These are phyloP conservation scores for Drosophila recens DNA, from an alignment of 2,888 invertebrate species.

Conservation along the genomic window DNA sequence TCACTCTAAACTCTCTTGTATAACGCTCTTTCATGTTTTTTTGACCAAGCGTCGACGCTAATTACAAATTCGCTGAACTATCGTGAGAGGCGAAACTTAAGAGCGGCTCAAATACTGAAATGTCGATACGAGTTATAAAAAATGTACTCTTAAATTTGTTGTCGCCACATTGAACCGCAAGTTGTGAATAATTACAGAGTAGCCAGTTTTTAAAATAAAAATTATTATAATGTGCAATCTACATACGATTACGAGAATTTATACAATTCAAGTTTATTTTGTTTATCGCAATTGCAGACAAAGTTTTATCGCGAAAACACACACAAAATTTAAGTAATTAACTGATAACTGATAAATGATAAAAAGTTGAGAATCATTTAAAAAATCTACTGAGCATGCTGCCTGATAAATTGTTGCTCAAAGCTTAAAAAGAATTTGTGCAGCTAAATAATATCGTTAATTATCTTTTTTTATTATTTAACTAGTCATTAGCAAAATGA, in stretches of 20 bases:
- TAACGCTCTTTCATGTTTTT: neutral
- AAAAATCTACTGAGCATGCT: neutral
- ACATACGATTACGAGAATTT: slow-evolving; percentile 27
- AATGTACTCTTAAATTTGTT: slow-evolving; percentile 50
- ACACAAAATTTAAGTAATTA: slow-evolving; percentile 47
- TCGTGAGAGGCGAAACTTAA: slow-evolving; percentile 29
- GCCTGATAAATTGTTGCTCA: neutral
- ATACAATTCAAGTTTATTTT: slow-evolving; percentile 27
- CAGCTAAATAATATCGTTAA: neutral
- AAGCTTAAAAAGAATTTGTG: neutral
- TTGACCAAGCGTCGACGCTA: slow-evolving; percentile 23
- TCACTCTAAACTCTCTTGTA: slow-evolving; percentile 1
- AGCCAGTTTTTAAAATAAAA: slow-evolving; percentile 4
- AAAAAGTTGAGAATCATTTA: slow-evolving; percentile 1
- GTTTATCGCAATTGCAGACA: slow-evolving; percentile 56
- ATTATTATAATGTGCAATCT: slow-evolving; percentile 2
- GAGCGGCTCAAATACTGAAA: slow-evolving; percentile 27
- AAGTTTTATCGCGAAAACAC: slow-evolving; percentile 49
- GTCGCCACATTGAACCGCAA: neutral
- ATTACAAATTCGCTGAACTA: slow-evolving; percentile 8
- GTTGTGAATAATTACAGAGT: slow-evolving; percentile 14
- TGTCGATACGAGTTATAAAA: neutral
- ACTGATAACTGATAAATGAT: slow-evolving; percentile 48
- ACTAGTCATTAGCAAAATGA: slow-evolving; percentile 7
- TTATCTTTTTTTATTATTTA: slow-evolving; percentile 15